Evolutionary conservation across 2,113 vertebrate species (phyloP).

Genomic region (Pterocles gutturalis): DNA sequence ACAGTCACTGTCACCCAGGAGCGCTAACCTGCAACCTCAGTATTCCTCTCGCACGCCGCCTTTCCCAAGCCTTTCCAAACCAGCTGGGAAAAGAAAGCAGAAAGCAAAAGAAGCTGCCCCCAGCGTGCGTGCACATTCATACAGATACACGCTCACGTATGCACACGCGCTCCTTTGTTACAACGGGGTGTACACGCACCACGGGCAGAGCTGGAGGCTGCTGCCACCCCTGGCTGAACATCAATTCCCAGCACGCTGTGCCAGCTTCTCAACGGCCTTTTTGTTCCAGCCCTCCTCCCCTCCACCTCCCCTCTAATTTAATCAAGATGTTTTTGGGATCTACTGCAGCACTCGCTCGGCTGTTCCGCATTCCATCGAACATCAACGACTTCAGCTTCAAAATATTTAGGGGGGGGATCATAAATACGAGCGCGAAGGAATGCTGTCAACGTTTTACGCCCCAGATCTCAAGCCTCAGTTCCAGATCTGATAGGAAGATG

Average conservation of each 20-base stretch:
- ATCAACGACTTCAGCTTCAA: slow-evolving; percentile 62
- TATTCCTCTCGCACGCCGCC: neutral
- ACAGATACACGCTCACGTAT: neutral
- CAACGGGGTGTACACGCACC: slow-evolving; percentile 30
- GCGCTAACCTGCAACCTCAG: too few relatives aligned
- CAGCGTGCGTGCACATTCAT: neutral
- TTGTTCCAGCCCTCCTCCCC: slow-evolving; percentile 72
- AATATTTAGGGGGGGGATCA: slow-evolving; percentile 45
- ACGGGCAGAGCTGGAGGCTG: slow-evolving; percentile 56
- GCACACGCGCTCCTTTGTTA: slow-evolving; percentile 14
- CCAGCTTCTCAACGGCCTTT: slow-evolving; percentile 72
- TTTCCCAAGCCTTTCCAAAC: neutral
- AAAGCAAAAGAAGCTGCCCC: neutral
- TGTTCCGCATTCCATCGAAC: slow-evolving; percentile 72
- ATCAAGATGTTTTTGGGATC: slow-evolving; percentile 77
- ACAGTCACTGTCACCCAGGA: neutral
- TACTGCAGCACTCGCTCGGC: neutral
- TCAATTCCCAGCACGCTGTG: slow-evolving; percentile 47
- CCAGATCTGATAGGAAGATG: neutral
- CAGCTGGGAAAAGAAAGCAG: too few relatives aligned
- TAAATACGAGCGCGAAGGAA: slow-evolving; percentile 31
- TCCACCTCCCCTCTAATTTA: slow-evolving; percentile 72
- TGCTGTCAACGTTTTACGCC: neutral
- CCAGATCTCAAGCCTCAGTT: neutral
- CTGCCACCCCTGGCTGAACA: slow-evolving; percentile 68